Evolutionary conservation across 2,888 invertebrate genomes (phyloP).

Genomic region (Temnothorax ravouxi): DNA sequence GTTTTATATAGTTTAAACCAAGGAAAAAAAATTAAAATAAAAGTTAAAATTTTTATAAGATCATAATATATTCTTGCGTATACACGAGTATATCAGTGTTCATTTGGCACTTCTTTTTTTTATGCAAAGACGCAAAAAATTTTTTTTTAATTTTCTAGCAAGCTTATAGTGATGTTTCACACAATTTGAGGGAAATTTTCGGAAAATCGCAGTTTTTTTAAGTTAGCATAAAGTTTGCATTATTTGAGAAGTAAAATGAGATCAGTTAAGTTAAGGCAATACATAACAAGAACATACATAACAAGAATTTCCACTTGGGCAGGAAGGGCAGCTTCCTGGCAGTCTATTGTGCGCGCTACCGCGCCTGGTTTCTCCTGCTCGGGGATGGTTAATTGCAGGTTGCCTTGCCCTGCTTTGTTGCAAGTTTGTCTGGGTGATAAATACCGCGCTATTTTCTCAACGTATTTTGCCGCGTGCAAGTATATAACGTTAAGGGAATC

Average conservation of each 20-base stretch:
- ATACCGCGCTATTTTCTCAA: slow-evolving; percentile 35
- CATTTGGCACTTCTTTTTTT: too few relatives aligned
- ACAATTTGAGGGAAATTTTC: not conserved
- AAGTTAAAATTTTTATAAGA: too few relatives aligned
- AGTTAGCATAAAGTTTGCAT: not conserved
- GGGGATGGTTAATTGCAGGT: slow-evolving; percentile 32
- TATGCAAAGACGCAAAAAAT: not conserved
- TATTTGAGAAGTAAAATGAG: not conserved
- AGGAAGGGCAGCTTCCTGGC: not conserved
- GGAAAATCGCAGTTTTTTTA: not conserved
- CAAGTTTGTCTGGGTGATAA: slow-evolving; percentile 28
- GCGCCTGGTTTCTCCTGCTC: not conserved
- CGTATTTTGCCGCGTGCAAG: slow-evolving; percentile 33
- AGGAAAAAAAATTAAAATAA: too few relatives aligned
- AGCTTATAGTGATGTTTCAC: too few relatives aligned
- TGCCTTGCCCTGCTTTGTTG: slow-evolving; percentile 39
- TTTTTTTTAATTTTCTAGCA: not conserved
- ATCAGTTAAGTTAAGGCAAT: slow-evolving; percentile 14
- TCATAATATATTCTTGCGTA: too few relatives aligned
- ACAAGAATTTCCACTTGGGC: slow-evolving; percentile 7
- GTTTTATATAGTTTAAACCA: too few relatives aligned
- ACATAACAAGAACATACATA: not conserved
- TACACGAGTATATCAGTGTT: too few relatives aligned
- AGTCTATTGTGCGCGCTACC: slow-evolving; percentile 18
- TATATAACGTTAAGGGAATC: slow-evolving; percentile 17